These are phyloP conservation scores for Ophioninae sp. DNA, from an alignment of 2,888 invertebrate species.

Conservation along the genomic window DNA sequence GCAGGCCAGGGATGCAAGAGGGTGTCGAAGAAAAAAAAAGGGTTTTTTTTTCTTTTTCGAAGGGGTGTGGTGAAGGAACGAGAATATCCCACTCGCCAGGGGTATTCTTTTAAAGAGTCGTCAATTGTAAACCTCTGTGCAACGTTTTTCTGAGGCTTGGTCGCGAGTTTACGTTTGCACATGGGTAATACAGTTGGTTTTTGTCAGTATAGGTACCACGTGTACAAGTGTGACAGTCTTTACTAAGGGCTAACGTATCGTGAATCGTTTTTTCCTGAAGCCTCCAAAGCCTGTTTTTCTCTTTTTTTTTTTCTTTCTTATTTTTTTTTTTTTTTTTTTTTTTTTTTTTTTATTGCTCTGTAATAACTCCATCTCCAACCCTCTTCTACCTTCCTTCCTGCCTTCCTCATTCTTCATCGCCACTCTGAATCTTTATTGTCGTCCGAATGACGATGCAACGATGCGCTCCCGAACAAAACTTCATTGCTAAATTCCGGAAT, in stretches of 20 bases:
- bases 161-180: slow-evolving; percentile 10
- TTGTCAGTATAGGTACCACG: not conserved
- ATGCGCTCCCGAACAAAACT: slow-evolving; percentile 71
- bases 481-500: slow-evolving; percentile 72
- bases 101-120: slow-evolving; percentile 78
- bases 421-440: slow-evolving; percentile 53
- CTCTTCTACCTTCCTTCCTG: not conserved
- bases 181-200: not conserved
- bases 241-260: slow-evolving; percentile 23
- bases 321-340: not conserved
- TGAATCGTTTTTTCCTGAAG: slow-evolving; percentile 30
- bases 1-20: slow-evolving; percentile 63
- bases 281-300: not conserved
- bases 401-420: slow-evolving; percentile 13
- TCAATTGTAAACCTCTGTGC: slow-evolving; percentile 79
- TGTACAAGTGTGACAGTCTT: not conserved
- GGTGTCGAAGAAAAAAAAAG: slow-evolving; percentile 44
- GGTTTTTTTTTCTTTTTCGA: slow-evolving; percentile 23
- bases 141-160: slow-evolving; percentile 75
- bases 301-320: slow-evolving; percentile 28
- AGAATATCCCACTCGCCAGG: slow-evolving; percentile 70
- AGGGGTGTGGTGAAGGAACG: slow-evolving; percentile 27
- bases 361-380: slow-evolving; percentile 30
- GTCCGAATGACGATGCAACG: slow-evolving; percentile 50
- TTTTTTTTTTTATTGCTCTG: slow-evolving; percentile 14